Conservation (phyloP, 2,113 vertebrate species). For the Microtus ochrogaster region DNA sequence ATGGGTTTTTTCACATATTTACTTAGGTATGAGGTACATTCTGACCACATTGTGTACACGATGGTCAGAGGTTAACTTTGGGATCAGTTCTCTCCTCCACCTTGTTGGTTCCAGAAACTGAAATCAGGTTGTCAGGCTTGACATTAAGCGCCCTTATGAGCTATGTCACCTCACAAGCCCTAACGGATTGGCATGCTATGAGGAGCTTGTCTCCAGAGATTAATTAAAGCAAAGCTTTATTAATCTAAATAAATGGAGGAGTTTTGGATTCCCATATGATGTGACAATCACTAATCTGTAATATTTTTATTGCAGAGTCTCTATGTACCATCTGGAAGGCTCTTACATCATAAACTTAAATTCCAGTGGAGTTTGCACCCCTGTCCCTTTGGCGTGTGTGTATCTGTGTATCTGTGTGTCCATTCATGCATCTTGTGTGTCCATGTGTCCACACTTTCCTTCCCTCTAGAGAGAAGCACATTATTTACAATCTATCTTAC, state of each 20-base stretch:
- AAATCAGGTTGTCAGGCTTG: neutral
- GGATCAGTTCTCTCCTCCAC: no score
- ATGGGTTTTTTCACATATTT: neutral
- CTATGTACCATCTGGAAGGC: neutral
- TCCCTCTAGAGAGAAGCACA: neutral
- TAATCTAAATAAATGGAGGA: neutral
- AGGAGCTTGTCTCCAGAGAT: neutral
- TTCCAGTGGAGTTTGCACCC: neutral
- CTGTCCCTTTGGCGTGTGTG: no score
- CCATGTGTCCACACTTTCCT: neutral
- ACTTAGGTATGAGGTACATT: neutral
- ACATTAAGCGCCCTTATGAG: no score
- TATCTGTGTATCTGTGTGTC: neutral
- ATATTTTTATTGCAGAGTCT: neutral
- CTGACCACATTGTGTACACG: neutral
- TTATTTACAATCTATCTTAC: neutral
- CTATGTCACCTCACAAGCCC: neutral
- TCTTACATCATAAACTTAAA: neutral
- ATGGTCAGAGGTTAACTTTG: neutral
- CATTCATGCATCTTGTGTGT: neutral
- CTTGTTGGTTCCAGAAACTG: no score
- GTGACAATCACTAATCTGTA: neutral
- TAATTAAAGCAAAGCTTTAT: constrained; percentile 8
- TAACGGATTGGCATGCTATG: neutral
- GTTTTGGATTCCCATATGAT: neutral